Evolutionary conservation across 2,888 invertebrate genomes (phyloP).

Genomic region (Stegana nigrithorax): DNA sequence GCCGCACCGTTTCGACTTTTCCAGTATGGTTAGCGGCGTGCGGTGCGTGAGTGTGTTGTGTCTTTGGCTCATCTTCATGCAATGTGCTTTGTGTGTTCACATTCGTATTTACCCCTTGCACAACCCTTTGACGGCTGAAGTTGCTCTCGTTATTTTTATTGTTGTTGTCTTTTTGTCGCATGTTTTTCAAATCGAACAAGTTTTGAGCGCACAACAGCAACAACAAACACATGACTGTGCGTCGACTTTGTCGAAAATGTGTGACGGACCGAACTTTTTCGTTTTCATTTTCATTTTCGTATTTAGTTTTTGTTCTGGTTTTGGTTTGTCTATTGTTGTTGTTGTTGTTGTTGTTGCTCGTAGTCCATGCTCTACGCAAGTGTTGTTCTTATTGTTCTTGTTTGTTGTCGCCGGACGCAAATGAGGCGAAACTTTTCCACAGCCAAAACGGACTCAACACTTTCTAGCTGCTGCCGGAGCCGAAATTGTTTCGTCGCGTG

Average conservation of each 20-base stretch:
- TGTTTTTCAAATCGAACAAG: slow-evolving; percentile 40
- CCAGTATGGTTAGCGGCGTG: not conserved
- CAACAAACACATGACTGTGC: slow-evolving; percentile 30
- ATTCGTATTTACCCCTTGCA: slow-evolving; percentile 29
- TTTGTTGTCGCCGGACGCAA: slow-evolving; percentile 33
- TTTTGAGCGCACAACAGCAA: slow-evolving; percentile 39
- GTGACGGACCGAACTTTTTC: slow-evolving; percentile 30
- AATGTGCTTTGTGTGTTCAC: slow-evolving; percentile 12
- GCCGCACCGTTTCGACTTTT: slow-evolving; percentile 34
- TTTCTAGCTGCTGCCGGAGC: too few species aligned
- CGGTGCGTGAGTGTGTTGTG: slow-evolving; percentile 2
- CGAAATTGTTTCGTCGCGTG: too few species aligned
- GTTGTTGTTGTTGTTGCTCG: not conserved
- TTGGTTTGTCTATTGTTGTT: not conserved
- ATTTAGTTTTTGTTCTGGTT: not conserved
- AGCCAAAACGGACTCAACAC: slow-evolving; percentile 32
- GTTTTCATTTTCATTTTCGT: too few species aligned
- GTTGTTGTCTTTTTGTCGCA: too few species aligned
- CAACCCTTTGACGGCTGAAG: slow-evolving; percentile 40
- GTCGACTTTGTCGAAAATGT: too few species aligned
- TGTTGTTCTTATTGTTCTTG: not conserved
- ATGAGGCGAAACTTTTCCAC: slow-evolving; percentile 54
- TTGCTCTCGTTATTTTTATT: not conserved
- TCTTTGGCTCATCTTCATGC: slow-evolving; percentile 27
- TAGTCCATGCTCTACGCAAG: too few species aligned